Evolutionary conservation across 2,113 vertebrate species (phyloP).

Genomic region (Protobothrops flavoviridis): DNA sequence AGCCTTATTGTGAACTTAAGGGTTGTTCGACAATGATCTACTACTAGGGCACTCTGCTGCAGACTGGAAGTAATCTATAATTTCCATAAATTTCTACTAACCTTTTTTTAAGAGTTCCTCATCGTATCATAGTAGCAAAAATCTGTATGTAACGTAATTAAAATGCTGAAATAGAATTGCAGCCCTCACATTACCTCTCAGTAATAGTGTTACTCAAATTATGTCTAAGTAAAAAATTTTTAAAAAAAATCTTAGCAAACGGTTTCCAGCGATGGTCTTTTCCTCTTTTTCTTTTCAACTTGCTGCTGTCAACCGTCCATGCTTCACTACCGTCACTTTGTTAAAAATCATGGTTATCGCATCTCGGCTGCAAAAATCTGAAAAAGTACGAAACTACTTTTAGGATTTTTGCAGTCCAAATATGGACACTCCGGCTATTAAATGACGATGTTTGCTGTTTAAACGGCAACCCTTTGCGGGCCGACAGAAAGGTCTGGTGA

Average conservation of each 20-base stretch:
- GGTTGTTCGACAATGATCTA: background rate
- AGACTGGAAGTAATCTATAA: background rate
- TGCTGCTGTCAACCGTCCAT: background rate
- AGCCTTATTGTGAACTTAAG: background rate
- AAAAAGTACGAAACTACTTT: background rate
- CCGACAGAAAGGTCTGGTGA: background rate
- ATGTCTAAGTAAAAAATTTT: background rate
- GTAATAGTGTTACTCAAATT: background rate
- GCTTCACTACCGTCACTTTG: background rate
- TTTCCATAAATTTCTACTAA: background rate
- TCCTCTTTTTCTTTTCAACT: background rate
- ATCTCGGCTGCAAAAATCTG: background rate
- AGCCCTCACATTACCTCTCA: background rate
- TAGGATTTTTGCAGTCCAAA: background rate
- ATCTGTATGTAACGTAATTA: background rate
- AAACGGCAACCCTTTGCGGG: background rate
- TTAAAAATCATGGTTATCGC: background rate
- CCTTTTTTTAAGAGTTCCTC: background rate
- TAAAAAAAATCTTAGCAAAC: background rate
- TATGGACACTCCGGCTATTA: background rate
- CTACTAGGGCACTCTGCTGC: background rate
- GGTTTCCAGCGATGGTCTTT: background rate
- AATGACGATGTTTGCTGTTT: background rate
- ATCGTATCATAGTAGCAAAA: background rate
- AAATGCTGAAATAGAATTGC: background rate